Evolutionary conservation across 1,140 invertebrate genomes (phyloP).

Genomic region (Nixonia krombeini): DNA sequence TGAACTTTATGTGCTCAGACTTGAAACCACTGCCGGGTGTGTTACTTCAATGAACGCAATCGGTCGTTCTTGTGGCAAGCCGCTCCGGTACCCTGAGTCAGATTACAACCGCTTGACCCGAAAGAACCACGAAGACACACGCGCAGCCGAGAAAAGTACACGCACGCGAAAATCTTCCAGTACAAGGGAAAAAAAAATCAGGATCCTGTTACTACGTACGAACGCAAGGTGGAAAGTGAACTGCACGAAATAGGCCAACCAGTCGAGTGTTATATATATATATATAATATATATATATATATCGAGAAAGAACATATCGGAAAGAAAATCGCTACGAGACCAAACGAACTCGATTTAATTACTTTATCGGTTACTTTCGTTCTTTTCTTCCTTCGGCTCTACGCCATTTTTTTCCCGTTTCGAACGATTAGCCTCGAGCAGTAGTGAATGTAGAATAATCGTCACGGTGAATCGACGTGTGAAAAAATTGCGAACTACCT

Average conservation of each 20-base stretch:
- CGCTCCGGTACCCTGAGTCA: conserved; percentile 36
- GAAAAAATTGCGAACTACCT: no score
- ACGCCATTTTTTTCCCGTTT: no score
- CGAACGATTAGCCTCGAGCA: no score
- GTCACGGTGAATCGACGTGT: no score
- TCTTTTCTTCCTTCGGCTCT: no score
- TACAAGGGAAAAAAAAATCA: conserved; percentile 43
- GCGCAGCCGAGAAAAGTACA: conserved; percentile 12
- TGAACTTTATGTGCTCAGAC: conserved; percentile 32
- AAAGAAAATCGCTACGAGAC: no score
- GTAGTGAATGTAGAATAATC: no score
- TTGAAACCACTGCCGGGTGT: conserved; percentile 56
- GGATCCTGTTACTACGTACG: conserved; percentile 55
- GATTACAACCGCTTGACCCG: conserved; percentile 29
- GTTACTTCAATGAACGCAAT: conserved; percentile 41
- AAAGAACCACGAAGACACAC: conserved; percentile 12
- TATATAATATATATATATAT: no score
- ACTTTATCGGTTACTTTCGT: no score
- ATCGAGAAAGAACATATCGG: no score
- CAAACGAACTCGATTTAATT: no score
- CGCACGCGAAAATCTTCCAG: conserved; percentile 18
- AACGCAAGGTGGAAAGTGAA: conserved; percentile 58
- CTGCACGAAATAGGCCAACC: conserved; percentile 48
- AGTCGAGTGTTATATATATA: neutral
- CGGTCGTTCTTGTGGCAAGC: conserved; percentile 39